phyloP scores from a whole-genome alignment of 2,888 invertebrate genomes.

The Troides helena region DNA sequence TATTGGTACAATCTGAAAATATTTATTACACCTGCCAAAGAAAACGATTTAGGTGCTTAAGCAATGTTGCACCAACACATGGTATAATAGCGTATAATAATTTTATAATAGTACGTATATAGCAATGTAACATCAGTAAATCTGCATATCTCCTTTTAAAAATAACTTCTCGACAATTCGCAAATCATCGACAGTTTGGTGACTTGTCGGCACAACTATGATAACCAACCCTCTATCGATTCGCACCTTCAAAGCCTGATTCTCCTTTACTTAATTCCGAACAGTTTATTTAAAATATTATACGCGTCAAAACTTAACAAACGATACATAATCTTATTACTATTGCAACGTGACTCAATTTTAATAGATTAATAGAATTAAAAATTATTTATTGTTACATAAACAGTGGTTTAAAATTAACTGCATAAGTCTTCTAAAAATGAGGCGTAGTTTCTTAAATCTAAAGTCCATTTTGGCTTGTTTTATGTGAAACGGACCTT shows the following conservation, averaged over 20 bases:
- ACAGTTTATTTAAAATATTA: conserved; percentile 1
- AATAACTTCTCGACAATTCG: neutral
- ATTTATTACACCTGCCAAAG: no score
- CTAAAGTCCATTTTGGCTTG: conserved; percentile 33
- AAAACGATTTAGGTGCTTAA: no score
- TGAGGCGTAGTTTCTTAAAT: conserved; percentile 1
- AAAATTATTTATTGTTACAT: neutral
- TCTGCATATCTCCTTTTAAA: no score
- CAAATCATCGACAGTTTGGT: conserved; percentile 28
- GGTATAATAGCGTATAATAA: no score
- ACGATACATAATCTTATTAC: conserved; percentile 11
- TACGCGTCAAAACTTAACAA: conserved; percentile 1
- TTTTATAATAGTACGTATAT: no score
- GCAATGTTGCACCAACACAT: no score
- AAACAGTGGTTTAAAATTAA: neutral
- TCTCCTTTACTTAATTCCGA: conserved; percentile 56
- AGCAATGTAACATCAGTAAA: no score
- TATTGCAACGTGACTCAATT: neutral
- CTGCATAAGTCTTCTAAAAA: neutral
- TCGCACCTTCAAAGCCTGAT: conserved; percentile 62
- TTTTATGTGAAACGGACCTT: conserved; percentile 30
- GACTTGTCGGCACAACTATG: conserved; percentile 43
- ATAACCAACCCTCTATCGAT: conserved; percentile 66
- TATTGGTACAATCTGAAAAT: no score
- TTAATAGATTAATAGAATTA: neutral